phyloP scores from a whole-genome alignment of 2,888 invertebrate genomes.

The Dorcus parallelipipedus region DNA sequence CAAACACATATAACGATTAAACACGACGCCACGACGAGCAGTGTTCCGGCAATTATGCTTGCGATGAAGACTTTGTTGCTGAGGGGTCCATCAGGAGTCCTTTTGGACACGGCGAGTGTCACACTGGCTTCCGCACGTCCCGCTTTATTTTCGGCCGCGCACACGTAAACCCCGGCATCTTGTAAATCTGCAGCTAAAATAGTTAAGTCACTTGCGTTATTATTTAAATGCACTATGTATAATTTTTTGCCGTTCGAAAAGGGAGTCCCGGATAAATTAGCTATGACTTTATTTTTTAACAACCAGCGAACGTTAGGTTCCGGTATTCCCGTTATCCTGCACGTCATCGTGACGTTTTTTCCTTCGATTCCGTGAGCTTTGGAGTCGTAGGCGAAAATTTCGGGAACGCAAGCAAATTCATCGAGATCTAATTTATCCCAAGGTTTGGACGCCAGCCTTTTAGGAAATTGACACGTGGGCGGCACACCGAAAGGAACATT shows the following conservation, averaged over 20 bases:
- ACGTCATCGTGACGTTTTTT: constrained; percentile 69
- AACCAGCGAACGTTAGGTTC: constrained; percentile 72
- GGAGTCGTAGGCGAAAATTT: constrained; percentile 60
- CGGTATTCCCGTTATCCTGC: constrained; percentile 67
- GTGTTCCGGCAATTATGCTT: constrained; percentile 64
- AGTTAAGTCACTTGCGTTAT: constrained; percentile 69
- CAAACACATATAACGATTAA: constrained; percentile 64
- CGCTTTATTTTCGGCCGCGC: constrained; percentile 77
- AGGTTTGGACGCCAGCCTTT: constrained; percentile 59
- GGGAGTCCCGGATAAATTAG: constrained; percentile 56
- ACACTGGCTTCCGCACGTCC: constrained; percentile 73
- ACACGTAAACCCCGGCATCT: constrained; percentile 74
- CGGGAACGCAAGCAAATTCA: constrained; percentile 76
- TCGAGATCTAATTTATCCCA: constrained; percentile 77
- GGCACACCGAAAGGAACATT: constrained; percentile 73
- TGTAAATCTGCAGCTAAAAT: constrained; percentile 69
- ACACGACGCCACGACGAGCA: constrained; percentile 64
- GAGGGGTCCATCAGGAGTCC: constrained; percentile 58
- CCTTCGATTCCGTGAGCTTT: constrained; percentile 67
- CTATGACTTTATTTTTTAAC: constrained; percentile 66
- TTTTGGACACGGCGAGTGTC: constrained; percentile 66
- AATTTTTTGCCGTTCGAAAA: constrained; percentile 56
- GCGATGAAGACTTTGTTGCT: constrained; percentile 62
- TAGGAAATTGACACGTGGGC: constrained; percentile 67
- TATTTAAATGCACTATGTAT: constrained; percentile 64